Evolutionary conservation across 2,113 vertebrate genomes (phyloP).

Genomic region (Neomonachus schauinslandi): DNA sequence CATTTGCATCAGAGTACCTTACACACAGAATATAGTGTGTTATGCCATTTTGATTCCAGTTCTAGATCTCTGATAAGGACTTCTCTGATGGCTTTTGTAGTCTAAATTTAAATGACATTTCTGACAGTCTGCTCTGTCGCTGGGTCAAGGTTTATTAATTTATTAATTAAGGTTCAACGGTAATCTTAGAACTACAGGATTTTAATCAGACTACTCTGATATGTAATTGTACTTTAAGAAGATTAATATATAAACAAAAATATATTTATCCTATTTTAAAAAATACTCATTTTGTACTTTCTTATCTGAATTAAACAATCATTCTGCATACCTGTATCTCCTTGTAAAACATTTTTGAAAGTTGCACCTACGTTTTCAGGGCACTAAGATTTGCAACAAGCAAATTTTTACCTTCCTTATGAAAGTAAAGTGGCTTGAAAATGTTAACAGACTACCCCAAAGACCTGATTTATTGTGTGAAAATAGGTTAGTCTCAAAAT

Average conservation of each 20-base stretch:
- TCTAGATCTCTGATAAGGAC: not conserved
- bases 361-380: not conserved
- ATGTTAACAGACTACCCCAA: not conserved
- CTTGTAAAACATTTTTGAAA: not conserved
- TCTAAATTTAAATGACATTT: not conserved
- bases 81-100: not conserved
- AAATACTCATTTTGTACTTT: not conserved
- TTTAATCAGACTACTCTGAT: not conserved
- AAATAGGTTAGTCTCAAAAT: not conserved
- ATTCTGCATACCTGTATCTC: not conserved
- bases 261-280: not conserved
- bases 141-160: not conserved
- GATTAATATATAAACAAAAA: conserved; percentile 28
- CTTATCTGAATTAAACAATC: not conserved
- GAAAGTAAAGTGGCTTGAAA: not conserved
- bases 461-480: not conserved
- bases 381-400: not conserved
- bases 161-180: not conserved
- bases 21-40: accelerated
- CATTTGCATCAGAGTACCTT: not conserved
- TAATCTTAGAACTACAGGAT: not conserved
- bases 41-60: accelerated
- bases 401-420: not conserved
- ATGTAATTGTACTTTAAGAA: not conserved
- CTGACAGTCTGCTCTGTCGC: not conserved